Percentiles rank a stretch among this genome's conserved stretches.
These are phyloP conservation scores for Heliornis fulica DNA, from an alignment of 2,113 vertebrate species.

Conservation along the genomic window DNA sequence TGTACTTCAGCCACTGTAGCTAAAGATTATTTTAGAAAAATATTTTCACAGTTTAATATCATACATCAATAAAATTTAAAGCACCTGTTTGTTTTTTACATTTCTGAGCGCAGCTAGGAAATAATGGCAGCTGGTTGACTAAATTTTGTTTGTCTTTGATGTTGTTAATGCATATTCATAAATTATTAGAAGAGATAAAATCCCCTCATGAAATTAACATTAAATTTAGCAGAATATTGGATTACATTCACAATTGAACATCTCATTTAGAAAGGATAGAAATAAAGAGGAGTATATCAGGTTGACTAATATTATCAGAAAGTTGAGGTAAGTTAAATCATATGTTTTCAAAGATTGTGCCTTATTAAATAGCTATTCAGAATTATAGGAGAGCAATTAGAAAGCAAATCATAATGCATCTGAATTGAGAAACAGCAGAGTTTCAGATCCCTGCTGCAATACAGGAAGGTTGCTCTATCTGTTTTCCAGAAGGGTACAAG, in stretches of 20 bases:
- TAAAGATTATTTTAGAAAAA: neutral
- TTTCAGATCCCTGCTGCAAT: neutral
- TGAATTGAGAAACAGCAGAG: neutral
- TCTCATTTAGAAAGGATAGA: neutral
- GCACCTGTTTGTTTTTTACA: neutral
- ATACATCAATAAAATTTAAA: neutral
- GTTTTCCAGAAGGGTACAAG: neutral
- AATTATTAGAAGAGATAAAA: neutral
- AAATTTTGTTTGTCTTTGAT: neutral
- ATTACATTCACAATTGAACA: neutral
- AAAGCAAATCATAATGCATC: neutral
- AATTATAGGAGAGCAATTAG: neutral
- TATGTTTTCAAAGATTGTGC: neutral
- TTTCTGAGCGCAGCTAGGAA: neutral
- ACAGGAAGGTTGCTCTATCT: rapidly evolving
- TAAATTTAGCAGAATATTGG: neutral
- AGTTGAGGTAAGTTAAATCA: neutral
- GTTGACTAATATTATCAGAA: neutral
- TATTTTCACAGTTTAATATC: neutral
- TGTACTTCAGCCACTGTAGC: neutral
- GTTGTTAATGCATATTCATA: neutral
- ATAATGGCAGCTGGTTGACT: neutral
- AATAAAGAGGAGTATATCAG: neutral
- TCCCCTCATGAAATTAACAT: neutral
- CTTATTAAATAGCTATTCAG: neutral